Conservation (phyloP, 2,888 invertebrate species). For the Campoletis raptor region DNA sequence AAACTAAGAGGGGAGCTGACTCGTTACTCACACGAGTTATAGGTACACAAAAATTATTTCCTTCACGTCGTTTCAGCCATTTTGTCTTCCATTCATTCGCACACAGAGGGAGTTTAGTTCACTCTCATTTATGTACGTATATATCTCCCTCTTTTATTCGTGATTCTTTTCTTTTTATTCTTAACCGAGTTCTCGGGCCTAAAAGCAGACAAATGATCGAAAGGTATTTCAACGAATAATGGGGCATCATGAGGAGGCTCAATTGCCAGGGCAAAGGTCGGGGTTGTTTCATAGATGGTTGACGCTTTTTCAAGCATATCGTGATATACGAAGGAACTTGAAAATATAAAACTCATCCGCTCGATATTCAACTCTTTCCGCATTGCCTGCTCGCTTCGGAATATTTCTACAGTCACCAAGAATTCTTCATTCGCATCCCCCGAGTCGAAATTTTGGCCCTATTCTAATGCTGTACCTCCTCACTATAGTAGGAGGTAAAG, state of each 20-base stretch:
- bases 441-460: too few species aligned
- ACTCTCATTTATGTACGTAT: background rate
- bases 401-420: constrained; percentile 42
- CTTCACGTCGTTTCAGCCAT: background rate
- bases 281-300: constrained; percentile 43
- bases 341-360: constrained; percentile 32
- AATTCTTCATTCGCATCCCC: background rate
- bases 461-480: too few species aligned
- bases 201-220: constrained; percentile 1
- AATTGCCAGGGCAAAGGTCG: constrained; percentile 49
- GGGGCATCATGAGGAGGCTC: background rate
- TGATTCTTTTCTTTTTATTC: background rate
- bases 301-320: constrained; percentile 28
- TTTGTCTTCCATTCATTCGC: constrained; percentile 7
- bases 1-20: background rate
- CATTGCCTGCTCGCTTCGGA: background rate
- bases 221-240: constrained; percentile 17
- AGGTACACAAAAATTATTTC: constrained; percentile 24
- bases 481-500: too few species aligned
- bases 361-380: constrained; percentile 61
- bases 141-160: background rate
- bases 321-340: constrained; percentile 6
- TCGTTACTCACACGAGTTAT: constrained; percentile 37
- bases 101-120: constrained; percentile 8
- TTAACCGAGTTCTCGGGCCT: background rate